Percentiles rank a stretch among this genome's conserved stretches.
These are phyloP conservation scores for Discoglossus pictus DNA, from an alignment of 2,797 vertebrate genomes.

Conservation along the genomic window DNA sequence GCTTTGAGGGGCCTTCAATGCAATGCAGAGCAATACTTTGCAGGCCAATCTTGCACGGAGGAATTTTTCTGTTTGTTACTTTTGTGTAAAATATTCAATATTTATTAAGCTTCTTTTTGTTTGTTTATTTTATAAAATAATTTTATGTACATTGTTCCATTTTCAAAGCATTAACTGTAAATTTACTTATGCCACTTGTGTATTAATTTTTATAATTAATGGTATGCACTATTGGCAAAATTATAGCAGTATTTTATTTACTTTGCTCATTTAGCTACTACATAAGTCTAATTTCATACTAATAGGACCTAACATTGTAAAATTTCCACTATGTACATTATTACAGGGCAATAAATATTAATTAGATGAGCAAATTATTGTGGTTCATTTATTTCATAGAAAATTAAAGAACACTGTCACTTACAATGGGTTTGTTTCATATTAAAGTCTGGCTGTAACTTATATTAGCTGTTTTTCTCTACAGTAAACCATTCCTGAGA, in stretches of 20 bases:
- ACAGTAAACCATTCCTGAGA: no score
- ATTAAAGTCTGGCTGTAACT: no score
- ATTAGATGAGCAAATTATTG: not conserved
- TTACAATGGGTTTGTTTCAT: no score
- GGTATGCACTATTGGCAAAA: constrained; percentile 9
- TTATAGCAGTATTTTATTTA: constrained; percentile 5
- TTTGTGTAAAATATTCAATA: constrained; percentile 51
- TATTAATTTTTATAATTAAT: constrained; percentile 10
- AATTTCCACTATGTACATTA: constrained; percentile 7
- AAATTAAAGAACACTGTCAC: no score
- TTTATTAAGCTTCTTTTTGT: constrained; percentile 64
- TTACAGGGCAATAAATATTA: constrained; percentile 23
- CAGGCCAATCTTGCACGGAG: not conserved
- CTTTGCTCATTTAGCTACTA: constrained; percentile 1
- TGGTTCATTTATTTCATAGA: not conserved
- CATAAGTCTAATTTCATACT: not conserved
- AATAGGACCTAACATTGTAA: not conserved
- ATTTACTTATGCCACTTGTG: constrained; percentile 26
- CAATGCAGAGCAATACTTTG: not conserved
- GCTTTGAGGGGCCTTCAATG: not conserved
- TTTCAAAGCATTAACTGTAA: constrained; percentile 41
- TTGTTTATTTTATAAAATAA: constrained; percentile 61
- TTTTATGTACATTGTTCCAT: constrained; percentile 45
- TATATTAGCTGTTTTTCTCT: no score
- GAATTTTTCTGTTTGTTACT: not conserved